Conservation (phyloP, 2,113 vertebrate genomes). For the Melospiza georgiana region DNA sequence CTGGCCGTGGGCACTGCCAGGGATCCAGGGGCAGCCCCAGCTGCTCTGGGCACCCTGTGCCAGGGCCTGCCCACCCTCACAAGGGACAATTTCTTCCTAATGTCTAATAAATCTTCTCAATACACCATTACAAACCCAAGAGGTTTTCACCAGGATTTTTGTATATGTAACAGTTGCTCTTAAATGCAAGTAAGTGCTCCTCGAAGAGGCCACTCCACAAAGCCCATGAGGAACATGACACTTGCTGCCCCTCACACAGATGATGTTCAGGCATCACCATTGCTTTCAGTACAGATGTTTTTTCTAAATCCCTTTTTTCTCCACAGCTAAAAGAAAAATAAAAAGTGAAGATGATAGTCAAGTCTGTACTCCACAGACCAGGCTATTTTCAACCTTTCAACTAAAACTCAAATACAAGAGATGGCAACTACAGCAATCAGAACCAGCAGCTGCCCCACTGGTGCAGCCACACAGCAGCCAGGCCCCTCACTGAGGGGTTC, state of each 20-base stretch:
- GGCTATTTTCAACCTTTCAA: not conserved
- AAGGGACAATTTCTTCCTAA: not conserved
- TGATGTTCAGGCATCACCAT: not conserved
- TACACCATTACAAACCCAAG: not conserved
- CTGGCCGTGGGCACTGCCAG: not conserved
- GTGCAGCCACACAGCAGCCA: not conserved
- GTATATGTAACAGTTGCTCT: not conserved
- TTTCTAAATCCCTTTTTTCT: not conserved
- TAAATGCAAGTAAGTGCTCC: not conserved
- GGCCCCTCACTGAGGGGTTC: not conserved
- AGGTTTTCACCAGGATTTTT: not conserved
- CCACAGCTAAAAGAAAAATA: not conserved
- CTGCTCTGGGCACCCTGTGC: not conserved
- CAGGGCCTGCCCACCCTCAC: not conserved
- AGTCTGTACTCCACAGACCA: not conserved
- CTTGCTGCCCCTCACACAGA: not conserved
- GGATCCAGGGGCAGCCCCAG: not conserved
- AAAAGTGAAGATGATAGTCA: not conserved
- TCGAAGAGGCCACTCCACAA: accelerated
- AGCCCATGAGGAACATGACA: not conserved
- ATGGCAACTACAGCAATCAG: not conserved
- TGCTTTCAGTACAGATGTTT: accelerated
- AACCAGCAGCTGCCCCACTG: accelerated
- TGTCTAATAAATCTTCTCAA: not conserved
- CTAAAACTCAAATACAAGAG: not conserved